Percentiles rank a stretch among this genome's conserved stretches.
phyloP scores from a whole-genome alignment of 2,888 invertebrate species.

The Perizoma flavofasciatum region DNA sequence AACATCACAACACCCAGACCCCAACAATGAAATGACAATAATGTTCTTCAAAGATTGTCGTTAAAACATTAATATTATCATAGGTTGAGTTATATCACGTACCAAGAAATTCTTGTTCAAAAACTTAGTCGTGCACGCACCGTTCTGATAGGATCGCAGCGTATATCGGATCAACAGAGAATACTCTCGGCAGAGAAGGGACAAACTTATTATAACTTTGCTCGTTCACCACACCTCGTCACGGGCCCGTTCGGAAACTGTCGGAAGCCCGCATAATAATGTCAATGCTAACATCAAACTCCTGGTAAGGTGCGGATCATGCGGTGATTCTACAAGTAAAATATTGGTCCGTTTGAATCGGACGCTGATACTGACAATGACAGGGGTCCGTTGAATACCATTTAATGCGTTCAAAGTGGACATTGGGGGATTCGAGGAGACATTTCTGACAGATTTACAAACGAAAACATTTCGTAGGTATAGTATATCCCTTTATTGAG shows the following conservation, averaged over 20 bases:
- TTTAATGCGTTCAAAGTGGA: slow-evolving; percentile 53
- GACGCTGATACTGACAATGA: slow-evolving; percentile 53
- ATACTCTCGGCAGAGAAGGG: slow-evolving; percentile 58
- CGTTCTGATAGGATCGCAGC: slow-evolving; percentile 44
- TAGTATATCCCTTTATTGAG: slow-evolving; percentile 2
- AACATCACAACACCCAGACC: too few relatives aligned
- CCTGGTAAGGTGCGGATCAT: slow-evolving; percentile 60
- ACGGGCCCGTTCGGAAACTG: slow-evolving; percentile 60
- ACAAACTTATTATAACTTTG: slow-evolving; percentile 78
- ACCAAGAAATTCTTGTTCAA: slow-evolving; percentile 34
- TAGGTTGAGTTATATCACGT: slow-evolving; percentile 28
- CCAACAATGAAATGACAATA: background rate
- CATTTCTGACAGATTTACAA: slow-evolving; percentile 30
- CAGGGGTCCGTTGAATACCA: slow-evolving; percentile 56
- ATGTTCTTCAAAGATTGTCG: background rate
- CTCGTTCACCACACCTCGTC: slow-evolving; percentile 73
- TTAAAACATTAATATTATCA: slow-evolving; percentile 16
- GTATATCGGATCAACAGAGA: slow-evolving; percentile 66
- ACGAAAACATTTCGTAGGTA: slow-evolving; percentile 23
- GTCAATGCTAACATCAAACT: slow-evolving; percentile 60
- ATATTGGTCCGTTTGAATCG: slow-evolving; percentile 62
- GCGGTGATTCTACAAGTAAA: slow-evolving; percentile 46
- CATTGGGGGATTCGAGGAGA: slow-evolving; percentile 42
- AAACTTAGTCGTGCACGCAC: slow-evolving; percentile 36
- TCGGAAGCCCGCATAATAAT: slow-evolving; percentile 71